Base-by-base conservation (phyloP, 2,113 vertebrate species). In the Sterna hirundo region DNA sequence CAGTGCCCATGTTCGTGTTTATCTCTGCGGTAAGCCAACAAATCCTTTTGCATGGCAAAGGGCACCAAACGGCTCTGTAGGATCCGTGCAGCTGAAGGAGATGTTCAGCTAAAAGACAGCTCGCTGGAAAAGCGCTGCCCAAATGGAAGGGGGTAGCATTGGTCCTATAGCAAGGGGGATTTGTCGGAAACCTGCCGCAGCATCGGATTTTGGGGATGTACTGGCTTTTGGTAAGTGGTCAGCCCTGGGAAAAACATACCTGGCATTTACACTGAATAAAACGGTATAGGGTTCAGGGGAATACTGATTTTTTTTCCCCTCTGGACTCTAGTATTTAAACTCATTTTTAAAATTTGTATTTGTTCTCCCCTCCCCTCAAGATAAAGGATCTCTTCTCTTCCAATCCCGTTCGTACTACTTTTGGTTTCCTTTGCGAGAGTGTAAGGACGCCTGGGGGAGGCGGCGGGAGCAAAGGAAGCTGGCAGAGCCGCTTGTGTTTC, bases 291-390 rank as follows among this genome's bases (percentile, higher is more conserved):
- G 22, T 26, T 74, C 55, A 52, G 81, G 22, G 36, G 42, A 36
- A 54, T 32, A 12, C 15, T 70, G 49, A 0, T 64, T 51, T 64
- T 46, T 68, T 64, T 83, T 8, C 38, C 38, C 49, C 26, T 15
- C 38, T 64, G 22, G 12, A 19, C 36, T 84, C 14, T 13, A 4
- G 11, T 54, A 20, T 52, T 77, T 44, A 77, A 74, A 21, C 11
- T 91, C 1, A 54, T 61, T 60, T 79, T 4, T 11, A 23, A 65
- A 38, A 36, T 30, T 13, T 22, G 5, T 25, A 4, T 22, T 76
- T 40, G 22, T 1, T 3, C 11, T 14, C 4, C 4, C 7, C 17
- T 49, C 47, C 47, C 10, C 1, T 20, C 12, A 18, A 40, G 23
- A 83, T 38, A 68, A 38, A 15, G 18, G 15, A 34, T 88, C 30